Evolutionary conservation across 2,797 vertebrate genomes (phyloP).

Genomic region (Bovichtus diacanthus): DNA sequence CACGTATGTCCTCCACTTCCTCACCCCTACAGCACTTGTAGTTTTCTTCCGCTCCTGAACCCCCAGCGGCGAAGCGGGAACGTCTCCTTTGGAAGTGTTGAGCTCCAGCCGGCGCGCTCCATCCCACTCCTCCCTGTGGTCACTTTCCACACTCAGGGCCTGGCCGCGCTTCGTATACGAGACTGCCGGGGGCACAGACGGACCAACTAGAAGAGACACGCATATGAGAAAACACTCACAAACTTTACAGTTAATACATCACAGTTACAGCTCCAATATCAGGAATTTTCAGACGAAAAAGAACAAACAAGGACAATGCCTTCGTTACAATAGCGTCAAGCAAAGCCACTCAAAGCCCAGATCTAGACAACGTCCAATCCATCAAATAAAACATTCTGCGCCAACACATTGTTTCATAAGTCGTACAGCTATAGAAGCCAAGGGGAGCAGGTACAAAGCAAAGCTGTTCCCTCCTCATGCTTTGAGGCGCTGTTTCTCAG

Average conservation of each 20-base stretch:
- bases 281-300: not conserved
- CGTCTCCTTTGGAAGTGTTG: slow-evolving; percentile 91
- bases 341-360: slow-evolving; percentile 73
- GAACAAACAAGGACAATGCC: slow-evolving; percentile 29
- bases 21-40: slow-evolving; percentile 89
- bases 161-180: slow-evolving; percentile 94
- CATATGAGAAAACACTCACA: not conserved
- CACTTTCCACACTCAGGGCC: slow-evolving; percentile 91
- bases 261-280: not conserved
- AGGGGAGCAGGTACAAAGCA: slow-evolving; percentile 60
- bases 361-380: slow-evolving; percentile 37
- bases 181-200: slow-evolving; percentile 91
- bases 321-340: slow-evolving; percentile 39
- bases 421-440: slow-evolving; percentile 58
- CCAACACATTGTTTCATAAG: slow-evolving; percentile 19
- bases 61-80: slow-evolving; percentile 91
- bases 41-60: slow-evolving; percentile 94
- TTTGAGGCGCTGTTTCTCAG: slow-evolving; percentile 68
- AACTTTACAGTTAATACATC: not conserved
- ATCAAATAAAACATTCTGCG: slow-evolving; percentile 22
- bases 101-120: slow-evolving; percentile 91
- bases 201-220: slow-evolving; percentile 85
- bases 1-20: slow-evolving; percentile 45
- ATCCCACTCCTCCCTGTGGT: slow-evolving; percentile 95
- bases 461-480: slow-evolving; percentile 79